These are phyloP conservation scores for Zygaena filipendulae DNA, from an alignment of 2,888 invertebrate species.

Conservation along the genomic window DNA sequence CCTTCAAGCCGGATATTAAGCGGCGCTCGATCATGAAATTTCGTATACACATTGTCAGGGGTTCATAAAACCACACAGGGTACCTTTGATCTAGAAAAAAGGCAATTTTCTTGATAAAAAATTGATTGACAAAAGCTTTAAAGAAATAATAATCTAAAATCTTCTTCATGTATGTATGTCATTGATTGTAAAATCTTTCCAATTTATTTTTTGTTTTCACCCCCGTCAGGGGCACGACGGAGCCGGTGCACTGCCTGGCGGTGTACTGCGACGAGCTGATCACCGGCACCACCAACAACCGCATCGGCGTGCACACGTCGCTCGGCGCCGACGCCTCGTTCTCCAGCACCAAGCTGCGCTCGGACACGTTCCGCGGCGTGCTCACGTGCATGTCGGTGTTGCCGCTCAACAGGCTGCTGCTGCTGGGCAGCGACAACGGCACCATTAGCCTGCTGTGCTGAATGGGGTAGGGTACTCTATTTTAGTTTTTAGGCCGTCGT, in stretches of 20 bases:
- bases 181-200: too few species aligned
- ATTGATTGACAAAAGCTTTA: too few species aligned
- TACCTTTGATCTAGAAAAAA: too few species aligned
- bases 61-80: too few species aligned
- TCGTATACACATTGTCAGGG: too few species aligned
- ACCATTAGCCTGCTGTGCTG: slow-evolving; percentile 84
- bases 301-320: slow-evolving; percentile 86
- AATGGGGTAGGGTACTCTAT: slow-evolving; percentile 22
- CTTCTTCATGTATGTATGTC: too few species aligned
- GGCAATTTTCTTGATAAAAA: too few species aligned
- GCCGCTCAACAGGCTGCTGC: slow-evolving; percentile 87
- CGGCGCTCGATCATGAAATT: too few species aligned
- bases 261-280: slow-evolving; percentile 85
- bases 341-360: slow-evolving; percentile 85
- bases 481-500: background rate
- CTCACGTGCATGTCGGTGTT: slow-evolving; percentile 91
- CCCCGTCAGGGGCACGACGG: slow-evolving; percentile 80
- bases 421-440: slow-evolving; percentile 94
- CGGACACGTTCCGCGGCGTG: slow-evolving; percentile 92
- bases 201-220: too few species aligned
- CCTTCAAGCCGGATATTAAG: too few species aligned
- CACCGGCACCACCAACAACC: slow-evolving; percentile 92
- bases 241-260: slow-evolving; percentile 91
- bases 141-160: too few species aligned
- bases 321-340: slow-evolving; percentile 78